Base-by-base conservation (phyloP, 2,113 vertebrate species). In the Oncorhynchus mykiss region DNA sequence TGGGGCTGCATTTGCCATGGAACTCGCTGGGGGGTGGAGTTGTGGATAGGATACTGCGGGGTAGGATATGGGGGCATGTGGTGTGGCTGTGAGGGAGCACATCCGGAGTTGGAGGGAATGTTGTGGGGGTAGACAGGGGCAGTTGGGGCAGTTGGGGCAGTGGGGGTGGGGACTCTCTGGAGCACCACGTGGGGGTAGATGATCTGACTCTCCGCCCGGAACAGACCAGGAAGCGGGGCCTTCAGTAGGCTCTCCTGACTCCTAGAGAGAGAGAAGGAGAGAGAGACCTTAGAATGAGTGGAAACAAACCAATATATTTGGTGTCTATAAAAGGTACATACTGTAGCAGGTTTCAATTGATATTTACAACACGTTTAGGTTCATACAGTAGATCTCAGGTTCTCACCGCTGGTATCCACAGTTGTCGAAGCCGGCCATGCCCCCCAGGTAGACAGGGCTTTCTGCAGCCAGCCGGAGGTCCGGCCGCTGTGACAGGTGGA, bases 161-260 rank as follows among this genome's bases (percentile, higher is more conserved):
- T 91, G 0, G 91, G 90, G 2, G 91, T 92, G 1, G 91, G 90
- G 45, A 92, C 92, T 78, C 92, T 90, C 85, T 94, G 92, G 24
- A 93, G 85, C 69, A 93, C 92, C 2, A 93, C 87, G 4, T 92
- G 92, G 0, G 91, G 91, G 79, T 93, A 93, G 13, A 54, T 54
- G 0, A 93, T 83, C 82, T 93, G 92, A 8, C 88, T 90, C 18
- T 93, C 93, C 0, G 91, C 83, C 64, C 86, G 87, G 82, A 91
- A 92, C 57, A 92, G 85, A 3, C 91, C 91, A 0, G 91, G 86
- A 22, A 91, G 70, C 25, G 91, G 85, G 4, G 86, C 80, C 79
- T 92, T 93, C 80, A 94, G 84, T 65, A 93, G 78, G 80, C 88
- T 93, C 85, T 94, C 93, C 79, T 94, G 92, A 80, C 92, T 93